Evolutionary conservation across 2,113 vertebrate species (phyloP).

Genomic region (Neolamprologus toae): DNA sequence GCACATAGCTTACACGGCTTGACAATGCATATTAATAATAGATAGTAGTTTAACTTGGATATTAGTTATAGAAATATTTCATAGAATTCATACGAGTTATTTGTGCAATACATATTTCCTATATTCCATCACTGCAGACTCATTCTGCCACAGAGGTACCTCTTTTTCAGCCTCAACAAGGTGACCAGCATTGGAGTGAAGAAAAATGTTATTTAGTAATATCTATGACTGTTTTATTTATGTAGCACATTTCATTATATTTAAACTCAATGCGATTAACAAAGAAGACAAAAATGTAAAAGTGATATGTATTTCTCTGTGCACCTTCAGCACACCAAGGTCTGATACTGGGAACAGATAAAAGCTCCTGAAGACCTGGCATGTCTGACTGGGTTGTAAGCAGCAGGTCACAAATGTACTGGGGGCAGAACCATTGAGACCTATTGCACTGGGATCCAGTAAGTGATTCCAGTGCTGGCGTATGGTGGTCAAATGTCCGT

Average conservation of each 20-base stretch:
- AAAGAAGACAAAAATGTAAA: not conserved
- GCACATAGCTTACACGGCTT: not conserved
- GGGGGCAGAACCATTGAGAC: not conserved
- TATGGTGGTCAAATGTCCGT: not conserved
- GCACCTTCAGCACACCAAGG: not conserved
- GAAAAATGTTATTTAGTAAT: not conserved
- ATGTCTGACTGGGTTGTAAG: not conserved
- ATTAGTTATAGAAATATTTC: not conserved
- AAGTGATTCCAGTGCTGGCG: not conserved
- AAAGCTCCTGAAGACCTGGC: not conserved
- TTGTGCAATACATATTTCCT: not conserved
- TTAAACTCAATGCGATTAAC: not conserved
- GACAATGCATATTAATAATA: slow-evolving; percentile 2
- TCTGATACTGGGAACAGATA: not conserved
- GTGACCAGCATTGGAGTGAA: not conserved
- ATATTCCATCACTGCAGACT: slow-evolving; percentile 18
- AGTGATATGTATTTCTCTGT: not conserved
- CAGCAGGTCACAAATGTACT: not conserved
- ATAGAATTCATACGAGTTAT: not conserved
- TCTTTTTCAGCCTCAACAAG: not conserved
- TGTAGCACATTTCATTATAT: not conserved
- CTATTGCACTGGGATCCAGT: not conserved
- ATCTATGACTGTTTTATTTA: not conserved
- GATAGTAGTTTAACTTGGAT: not conserved
- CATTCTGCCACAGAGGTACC: slow-evolving; percentile 1